A percentile compares a stretch with the other conserved stretches of the same genome.
These are phyloP conservation scores for Sesia apiformis DNA, from an alignment of 2,888 invertebrate genomes.

Conservation along the genomic window DNA sequence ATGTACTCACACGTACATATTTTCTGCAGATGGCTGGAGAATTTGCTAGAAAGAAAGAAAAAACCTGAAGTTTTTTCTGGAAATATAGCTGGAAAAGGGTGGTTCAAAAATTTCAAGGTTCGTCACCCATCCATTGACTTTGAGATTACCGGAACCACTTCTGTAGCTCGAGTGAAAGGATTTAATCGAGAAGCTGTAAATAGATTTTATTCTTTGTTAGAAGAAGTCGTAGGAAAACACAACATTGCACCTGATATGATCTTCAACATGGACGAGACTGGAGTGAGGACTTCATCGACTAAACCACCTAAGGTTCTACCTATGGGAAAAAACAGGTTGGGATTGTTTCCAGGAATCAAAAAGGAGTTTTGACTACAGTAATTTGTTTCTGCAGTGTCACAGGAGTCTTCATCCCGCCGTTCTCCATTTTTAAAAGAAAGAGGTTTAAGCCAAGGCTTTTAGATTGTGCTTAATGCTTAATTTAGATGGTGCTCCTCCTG, in stretches of 20 bases:
- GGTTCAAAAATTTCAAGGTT: background rate
- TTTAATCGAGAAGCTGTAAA: background rate
- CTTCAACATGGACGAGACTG: background rate
- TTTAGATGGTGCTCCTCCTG: constrained; percentile 19
- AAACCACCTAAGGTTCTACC: background rate
- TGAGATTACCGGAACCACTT: background rate
- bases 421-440: background rate
- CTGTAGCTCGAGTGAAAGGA: background rate
- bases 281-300: background rate
- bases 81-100: no score
- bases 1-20: no score
- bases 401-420: background rate
- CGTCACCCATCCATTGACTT: background rate
- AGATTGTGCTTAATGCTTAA: no score
- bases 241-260: background rate
- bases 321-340: constrained; percentile 11
- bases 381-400: background rate
- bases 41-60: no score
- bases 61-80: no score
- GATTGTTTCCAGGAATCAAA: constrained; percentile 17
- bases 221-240: no score
- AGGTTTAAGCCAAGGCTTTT: constrained; percentile 20
- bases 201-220: no score
- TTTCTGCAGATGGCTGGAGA: no score
- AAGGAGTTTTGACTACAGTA: constrained; percentile 11